Evolutionary conservation across 1,140 invertebrate genomes (phyloP).

Genomic region (Ceratina calcarata): DNA sequence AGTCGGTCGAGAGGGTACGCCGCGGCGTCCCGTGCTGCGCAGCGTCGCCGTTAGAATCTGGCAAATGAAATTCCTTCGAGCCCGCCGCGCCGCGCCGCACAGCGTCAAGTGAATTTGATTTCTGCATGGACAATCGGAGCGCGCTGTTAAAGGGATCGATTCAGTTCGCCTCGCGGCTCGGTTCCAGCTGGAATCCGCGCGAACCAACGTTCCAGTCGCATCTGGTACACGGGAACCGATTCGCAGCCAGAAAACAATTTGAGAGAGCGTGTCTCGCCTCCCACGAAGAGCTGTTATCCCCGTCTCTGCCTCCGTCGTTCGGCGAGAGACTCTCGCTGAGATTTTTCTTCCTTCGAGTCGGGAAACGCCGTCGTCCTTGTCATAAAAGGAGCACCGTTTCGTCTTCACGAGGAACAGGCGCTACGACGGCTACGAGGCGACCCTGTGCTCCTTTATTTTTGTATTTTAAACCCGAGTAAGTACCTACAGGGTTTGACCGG

Average conservation of each 20-base stretch:
- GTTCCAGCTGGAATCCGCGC: constrained; percentile 24
- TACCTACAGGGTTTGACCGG: constrained; percentile 8
- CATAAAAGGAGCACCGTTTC: no score
- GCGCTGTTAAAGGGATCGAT: constrained; percentile 27
- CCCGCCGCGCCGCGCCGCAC: constrained; percentile 5
- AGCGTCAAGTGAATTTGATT: constrained; percentile 44
- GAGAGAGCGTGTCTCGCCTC: background rate
- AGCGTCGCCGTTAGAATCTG: constrained; percentile 18
- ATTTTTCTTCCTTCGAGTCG: no score
- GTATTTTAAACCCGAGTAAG: background rate
- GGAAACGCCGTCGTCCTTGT: no score
- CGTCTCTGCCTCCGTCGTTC: no score
- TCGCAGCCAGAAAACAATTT: constrained; percentile 32
- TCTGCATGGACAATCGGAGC: constrained; percentile 29
- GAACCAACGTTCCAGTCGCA: background rate
- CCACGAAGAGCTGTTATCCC: background rate
- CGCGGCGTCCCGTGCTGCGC: no score
- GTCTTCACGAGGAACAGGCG: no score
- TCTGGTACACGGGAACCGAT: background rate
- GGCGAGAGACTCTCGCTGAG: background rate
- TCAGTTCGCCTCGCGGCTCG: background rate
- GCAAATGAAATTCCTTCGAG: constrained; percentile 47
- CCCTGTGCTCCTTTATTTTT: background rate
- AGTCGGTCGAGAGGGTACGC: constrained; percentile 34
- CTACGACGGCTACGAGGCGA: background rate